A percentile compares a stretch with the other conserved stretches of the same genome.
These are phyloP conservation scores for Dendroctonus ponderosae DNA, from an alignment of 1,140 invertebrate species.

Conservation along the genomic window DNA sequence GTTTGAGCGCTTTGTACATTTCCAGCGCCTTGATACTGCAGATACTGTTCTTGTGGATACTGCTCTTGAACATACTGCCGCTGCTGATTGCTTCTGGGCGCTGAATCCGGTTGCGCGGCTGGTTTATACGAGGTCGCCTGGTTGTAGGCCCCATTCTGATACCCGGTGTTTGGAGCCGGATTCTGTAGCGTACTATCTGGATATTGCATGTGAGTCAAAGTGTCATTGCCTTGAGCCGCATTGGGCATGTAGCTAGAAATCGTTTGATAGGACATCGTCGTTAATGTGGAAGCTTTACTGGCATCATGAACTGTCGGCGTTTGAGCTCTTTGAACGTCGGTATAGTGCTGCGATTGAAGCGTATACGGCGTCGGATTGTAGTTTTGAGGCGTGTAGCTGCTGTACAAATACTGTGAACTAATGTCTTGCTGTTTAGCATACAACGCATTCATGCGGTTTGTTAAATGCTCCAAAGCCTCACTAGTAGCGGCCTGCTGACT, in stretches of 20 bases:
- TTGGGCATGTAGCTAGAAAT: conserved; percentile 29
- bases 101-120: conserved; percentile 10
- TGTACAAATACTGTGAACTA: conserved; percentile 14
- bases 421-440: no score
- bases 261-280: conserved; percentile 38
- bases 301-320: conserved; percentile 20
- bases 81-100: conserved; percentile 7
- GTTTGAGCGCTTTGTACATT: neutral
- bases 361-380: conserved; percentile 24
- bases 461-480: no score
- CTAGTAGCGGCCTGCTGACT: no score
- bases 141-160: conserved; percentile 15
- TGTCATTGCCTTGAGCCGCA: neutral
- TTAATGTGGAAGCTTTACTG: conserved; percentile 36
- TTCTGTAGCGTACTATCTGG: conserved; percentile 10
- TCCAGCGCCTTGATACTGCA: conserved; percentile 3
- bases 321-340: conserved; percentile 1
- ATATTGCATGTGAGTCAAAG: conserved; percentile 19
- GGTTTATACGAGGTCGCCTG: neutral
- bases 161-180: neutral
- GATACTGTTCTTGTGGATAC: conserved; percentile 7
- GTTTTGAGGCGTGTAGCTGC: conserved; percentile 34
- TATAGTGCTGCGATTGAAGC: conserved; percentile 9
- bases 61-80: conserved; percentile 1
- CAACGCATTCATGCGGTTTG: no score